These are phyloP conservation scores for Odontomachus brunneus DNA, from an alignment of 1,140 invertebrate species.

Conservation along the genomic window DNA sequence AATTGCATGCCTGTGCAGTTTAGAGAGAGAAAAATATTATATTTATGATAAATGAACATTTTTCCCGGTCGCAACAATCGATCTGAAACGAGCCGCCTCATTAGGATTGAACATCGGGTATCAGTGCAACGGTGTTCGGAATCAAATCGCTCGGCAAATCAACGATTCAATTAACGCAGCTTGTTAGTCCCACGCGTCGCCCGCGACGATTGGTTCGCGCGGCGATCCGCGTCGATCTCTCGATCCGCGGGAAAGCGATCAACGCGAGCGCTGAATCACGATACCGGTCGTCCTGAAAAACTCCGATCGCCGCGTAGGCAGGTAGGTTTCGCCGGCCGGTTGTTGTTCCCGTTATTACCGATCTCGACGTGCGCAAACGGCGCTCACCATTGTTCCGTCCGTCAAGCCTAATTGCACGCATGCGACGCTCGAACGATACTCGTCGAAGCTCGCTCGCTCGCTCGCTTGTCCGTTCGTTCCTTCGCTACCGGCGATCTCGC, in stretches of 20 bases:
- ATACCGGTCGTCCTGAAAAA: slow-evolving; percentile 71
- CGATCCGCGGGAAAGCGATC: slow-evolving; percentile 15
- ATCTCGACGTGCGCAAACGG: slow-evolving; percentile 21
- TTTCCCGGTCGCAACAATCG: neutral
- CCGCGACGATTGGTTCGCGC: neutral
- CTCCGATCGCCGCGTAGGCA: slow-evolving; percentile 74
- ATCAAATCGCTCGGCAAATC: neutral
- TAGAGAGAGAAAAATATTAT: neutral
- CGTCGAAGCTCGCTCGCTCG: slow-evolving; percentile 63
- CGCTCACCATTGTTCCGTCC: slow-evolving; percentile 77
- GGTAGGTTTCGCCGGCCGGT: slow-evolving; percentile 33
- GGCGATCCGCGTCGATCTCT: slow-evolving; percentile 10
- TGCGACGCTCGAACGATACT: slow-evolving; percentile 70
- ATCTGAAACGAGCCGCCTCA: slow-evolving; percentile 5
- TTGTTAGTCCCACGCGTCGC: slow-evolving; percentile 9
- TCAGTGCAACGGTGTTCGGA: neutral
- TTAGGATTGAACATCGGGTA: neutral
- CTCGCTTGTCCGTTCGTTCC: slow-evolving; percentile 49
- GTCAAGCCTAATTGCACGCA: slow-evolving; percentile 75
- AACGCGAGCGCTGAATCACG: slow-evolving; percentile 49
- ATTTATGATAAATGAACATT: neutral
- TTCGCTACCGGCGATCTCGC: slow-evolving; percentile 41
- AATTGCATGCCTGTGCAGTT: too few relatives aligned
- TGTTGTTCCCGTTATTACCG: slow-evolving; percentile 44
- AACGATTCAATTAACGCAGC: slow-evolving; percentile 14